These are phyloP conservation scores for Nettapus auritus DNA, from an alignment of 2,113 vertebrate genomes.

Conservation along the genomic window DNA sequence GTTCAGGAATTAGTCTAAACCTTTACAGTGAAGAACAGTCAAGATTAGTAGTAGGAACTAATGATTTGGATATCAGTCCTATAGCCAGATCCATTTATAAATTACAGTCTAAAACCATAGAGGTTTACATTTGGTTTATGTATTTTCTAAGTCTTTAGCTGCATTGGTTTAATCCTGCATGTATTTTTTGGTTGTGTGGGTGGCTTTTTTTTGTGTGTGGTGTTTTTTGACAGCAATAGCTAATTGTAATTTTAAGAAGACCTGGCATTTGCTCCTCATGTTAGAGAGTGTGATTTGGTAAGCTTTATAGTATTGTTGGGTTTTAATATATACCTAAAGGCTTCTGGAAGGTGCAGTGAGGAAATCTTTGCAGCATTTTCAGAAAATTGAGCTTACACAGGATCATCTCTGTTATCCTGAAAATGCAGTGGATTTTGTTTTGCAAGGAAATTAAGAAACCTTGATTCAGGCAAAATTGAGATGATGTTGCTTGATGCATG, in stretches of 20 bases:
- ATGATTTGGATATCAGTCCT: not conserved
- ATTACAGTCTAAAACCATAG: not conserved
- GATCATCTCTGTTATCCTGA: not conserved
- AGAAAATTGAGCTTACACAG: conserved; percentile 26
- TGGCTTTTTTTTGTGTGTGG: not conserved
- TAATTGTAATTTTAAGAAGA: not conserved
- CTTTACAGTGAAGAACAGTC: not conserved
- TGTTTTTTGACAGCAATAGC: not conserved
- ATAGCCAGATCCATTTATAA: not conserved
- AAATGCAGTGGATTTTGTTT: conserved; percentile 1
- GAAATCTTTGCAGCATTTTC: conserved; percentile 8
- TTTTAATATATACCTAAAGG: conserved; percentile 4
- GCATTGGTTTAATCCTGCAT: not conserved
- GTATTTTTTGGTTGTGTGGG: not conserved
- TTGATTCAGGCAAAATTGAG: not conserved
- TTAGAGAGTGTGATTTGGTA: not conserved
- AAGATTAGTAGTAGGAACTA: not conserved
- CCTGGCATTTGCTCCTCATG: not conserved
- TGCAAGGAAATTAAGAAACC: not conserved
- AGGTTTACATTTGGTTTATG: not conserved
- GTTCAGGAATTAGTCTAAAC: not conserved
- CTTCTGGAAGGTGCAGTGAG: not conserved
- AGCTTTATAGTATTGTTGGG: not conserved
- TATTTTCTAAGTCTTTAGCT: not conserved
- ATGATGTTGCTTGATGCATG: not conserved